These are phyloP conservation scores for Adelges cooleyi DNA, from an alignment of 1,140 invertebrate genomes.

Conservation along the genomic window DNA sequence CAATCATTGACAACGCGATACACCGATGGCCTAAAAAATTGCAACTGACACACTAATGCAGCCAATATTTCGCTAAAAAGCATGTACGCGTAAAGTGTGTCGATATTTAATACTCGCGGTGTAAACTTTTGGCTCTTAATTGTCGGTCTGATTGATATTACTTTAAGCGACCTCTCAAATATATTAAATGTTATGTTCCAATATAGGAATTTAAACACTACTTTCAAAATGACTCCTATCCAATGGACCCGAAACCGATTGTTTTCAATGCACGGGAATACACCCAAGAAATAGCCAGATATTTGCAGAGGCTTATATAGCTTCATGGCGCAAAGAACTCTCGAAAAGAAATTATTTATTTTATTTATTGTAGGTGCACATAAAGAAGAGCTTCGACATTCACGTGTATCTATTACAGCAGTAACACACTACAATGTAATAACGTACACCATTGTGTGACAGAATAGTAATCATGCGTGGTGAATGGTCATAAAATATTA, in stretches of 20 bases:
- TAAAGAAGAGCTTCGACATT: not conserved
- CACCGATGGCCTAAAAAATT: not conserved
- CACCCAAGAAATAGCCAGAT: not conserved
- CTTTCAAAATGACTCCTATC: not conserved
- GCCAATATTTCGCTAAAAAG: not conserved
- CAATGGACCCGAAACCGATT: not conserved
- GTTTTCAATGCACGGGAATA: not conserved
- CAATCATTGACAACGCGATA: not conserved
- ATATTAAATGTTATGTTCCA: not conserved
- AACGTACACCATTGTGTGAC: not conserved
- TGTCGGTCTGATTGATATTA: not conserved
- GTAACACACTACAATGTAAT: not conserved
- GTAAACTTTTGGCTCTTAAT: not conserved
- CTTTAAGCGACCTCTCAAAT: not conserved
- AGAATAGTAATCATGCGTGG: too few species aligned
- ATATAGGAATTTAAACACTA: not conserved
- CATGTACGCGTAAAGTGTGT: not conserved
- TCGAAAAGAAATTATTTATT: too few species aligned
- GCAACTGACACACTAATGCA: not conserved
- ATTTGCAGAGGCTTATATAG: not conserved
- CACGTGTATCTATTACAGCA: not conserved
- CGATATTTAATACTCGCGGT: slow-evolving; percentile 2
- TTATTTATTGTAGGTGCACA: not conserved
- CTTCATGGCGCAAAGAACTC: not conserved
- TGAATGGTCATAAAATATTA: too few species aligned